A percentile compares a stretch with the other conserved stretches of the same genome.
phyloP scores from a whole-genome alignment of 2,888 invertebrate genomes.

The Caenorhabditis sulstoni region DNA sequence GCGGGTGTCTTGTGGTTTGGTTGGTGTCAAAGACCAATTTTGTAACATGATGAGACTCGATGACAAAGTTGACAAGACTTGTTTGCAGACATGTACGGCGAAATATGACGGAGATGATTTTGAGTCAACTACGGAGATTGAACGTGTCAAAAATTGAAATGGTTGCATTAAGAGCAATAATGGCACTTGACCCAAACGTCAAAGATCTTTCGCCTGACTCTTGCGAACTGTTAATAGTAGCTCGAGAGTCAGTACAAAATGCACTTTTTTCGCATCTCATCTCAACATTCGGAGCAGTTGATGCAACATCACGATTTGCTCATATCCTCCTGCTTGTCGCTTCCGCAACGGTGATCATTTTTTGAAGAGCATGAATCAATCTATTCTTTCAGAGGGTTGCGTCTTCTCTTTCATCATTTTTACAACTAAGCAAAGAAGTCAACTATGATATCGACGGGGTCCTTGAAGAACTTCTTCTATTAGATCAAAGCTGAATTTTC shows the following conservation, averaged over 20 bases:
- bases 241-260: constrained; percentile 76
- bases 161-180: constrained; percentile 77
- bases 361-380: constrained; percentile 12
- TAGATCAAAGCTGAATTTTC: constrained; percentile 28
- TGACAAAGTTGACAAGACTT: not conserved
- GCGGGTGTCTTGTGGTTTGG: constrained; percentile 48
- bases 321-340: constrained; percentile 73
- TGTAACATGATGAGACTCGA: constrained; percentile 7
- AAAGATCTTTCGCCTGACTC: constrained; percentile 60
- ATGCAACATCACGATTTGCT: constrained; percentile 75
- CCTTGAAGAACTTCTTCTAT: constrained; percentile 63
- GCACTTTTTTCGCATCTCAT: constrained; percentile 74
- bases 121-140: constrained; percentile 63
- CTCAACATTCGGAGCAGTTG: constrained; percentile 42
- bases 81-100: constrained; percentile 65
- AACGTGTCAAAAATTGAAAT: constrained; percentile 71
- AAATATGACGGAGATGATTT: constrained; percentile 65
- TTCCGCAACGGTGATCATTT: constrained; percentile 72
- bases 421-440: constrained; percentile 66
- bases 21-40: constrained; percentile 33
- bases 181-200: constrained; percentile 77
- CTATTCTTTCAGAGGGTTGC: constrained; percentile 70
- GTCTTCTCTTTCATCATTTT: constrained; percentile 60
- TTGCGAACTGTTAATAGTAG: constrained; percentile 45
- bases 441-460: constrained; percentile 56